A percentile compares a stretch with the other conserved stretches of the same genome.
These are phyloP conservation scores for Mythimna loreyi DNA, from an alignment of 2,888 invertebrate species.

Conservation along the genomic window DNA sequence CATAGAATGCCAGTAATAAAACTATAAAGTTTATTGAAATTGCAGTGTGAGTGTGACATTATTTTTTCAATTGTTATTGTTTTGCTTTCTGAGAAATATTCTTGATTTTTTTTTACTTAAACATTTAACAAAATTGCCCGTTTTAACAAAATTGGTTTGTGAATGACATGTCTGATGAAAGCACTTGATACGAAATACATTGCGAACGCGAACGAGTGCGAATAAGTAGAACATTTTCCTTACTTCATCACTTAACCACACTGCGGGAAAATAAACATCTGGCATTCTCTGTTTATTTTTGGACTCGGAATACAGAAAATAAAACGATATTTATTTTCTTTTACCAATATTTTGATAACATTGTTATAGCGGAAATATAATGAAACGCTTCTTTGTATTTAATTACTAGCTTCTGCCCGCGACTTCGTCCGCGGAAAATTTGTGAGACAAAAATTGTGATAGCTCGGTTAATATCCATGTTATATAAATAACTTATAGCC, in stretches of 20 bases:
- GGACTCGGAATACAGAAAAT: background rate
- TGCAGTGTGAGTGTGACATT: too few relatives aligned
- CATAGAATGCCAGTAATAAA: too few relatives aligned
- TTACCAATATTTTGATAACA: background rate
- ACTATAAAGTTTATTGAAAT: too few relatives aligned
- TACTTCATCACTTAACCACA: constrained; percentile 27
- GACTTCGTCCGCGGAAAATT: too few relatives aligned
- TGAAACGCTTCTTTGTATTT: too few relatives aligned
- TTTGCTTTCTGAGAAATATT: background rate
- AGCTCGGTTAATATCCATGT: too few relatives aligned
- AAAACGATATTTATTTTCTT: constrained; percentile 6
- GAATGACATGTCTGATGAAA: constrained; percentile 10
- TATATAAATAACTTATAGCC: too few relatives aligned
- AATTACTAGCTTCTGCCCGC: too few relatives aligned
- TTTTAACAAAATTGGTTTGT: constrained; percentile 15
- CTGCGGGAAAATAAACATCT: constrained; percentile 35
- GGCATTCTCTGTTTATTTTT: constrained; percentile 27
- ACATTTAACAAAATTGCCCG: background rate
- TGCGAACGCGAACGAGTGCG: constrained; percentile 4
- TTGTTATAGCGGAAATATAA: background rate
- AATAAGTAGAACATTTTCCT: constrained; percentile 33
- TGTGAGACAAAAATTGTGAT: too few relatives aligned
- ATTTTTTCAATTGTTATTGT: background rate
- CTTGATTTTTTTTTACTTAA: constrained; percentile 1
- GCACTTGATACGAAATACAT: constrained; percentile 20